Conservation (phyloP, 2,113 vertebrate species). For the Toxotes chatareus region DNA sequence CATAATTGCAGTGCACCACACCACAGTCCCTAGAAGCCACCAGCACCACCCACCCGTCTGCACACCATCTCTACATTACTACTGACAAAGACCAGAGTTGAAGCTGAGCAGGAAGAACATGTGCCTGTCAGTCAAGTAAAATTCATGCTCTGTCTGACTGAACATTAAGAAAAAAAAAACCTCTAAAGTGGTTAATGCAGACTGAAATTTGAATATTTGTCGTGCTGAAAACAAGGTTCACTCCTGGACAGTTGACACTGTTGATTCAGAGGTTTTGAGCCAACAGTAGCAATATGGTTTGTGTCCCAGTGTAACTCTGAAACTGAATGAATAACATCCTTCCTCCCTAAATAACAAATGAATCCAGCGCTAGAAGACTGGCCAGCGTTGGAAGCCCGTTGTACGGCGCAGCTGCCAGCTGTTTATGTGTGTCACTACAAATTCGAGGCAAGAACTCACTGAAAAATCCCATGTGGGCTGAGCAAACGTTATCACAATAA, state of each 20-base stretch:
- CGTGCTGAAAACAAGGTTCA: neutral
- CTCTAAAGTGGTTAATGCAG: neutral
- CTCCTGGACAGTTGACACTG: constrained; percentile 28
- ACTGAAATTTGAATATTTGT: constrained; percentile 4
- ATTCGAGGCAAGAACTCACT: constrained; percentile 16
- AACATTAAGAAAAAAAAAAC: neutral
- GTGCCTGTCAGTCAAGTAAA: neutral
- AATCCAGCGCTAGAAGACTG: constrained; percentile 37
- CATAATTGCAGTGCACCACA: too few relatives aligned
- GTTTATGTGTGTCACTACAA: constrained; percentile 35
- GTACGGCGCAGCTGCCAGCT: constrained; percentile 46
- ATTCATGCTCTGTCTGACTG: neutral
- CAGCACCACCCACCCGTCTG: neutral
- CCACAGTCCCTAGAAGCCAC: too few relatives aligned
- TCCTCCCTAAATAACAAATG: constrained; percentile 42
- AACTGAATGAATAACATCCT: constrained; percentile 53
- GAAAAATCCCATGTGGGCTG: neutral
- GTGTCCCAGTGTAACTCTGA: constrained; percentile 40
- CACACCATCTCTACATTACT: neutral
- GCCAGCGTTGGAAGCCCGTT: constrained; percentile 17
- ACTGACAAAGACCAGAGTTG: neutral
- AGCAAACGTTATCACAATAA: neutral
- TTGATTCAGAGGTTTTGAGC: constrained; percentile 31
- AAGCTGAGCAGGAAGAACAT: neutral
- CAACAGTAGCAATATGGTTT: constrained; percentile 56